Evolutionary conservation across 2,113 vertebrate genomes (phyloP), one percentile per base, ranked within the genome.

Genomic region (Scortum barcoo): DNA sequence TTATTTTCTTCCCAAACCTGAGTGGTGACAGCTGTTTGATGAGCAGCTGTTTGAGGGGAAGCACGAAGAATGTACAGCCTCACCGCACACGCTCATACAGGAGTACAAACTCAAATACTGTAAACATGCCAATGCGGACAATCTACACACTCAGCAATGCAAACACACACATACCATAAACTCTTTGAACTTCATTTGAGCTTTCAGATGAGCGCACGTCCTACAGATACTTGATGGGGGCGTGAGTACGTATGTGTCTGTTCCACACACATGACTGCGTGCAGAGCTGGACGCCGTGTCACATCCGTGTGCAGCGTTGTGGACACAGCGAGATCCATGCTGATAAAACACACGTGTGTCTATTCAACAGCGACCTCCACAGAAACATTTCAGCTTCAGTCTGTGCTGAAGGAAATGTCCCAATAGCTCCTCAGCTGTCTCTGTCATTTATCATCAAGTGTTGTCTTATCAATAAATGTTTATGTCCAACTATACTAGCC

Each of bases 11-110:
- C 11, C 7, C 20, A 63, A 58, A 44, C 20, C 8, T 51, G 20
- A 70, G 36, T 14, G 48, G 20, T 63, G 76, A 76, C 58, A 44
- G 42, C 19, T 58, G 38, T 63, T 53, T 71, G 53, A 77, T 61
- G 72, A 76, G 50, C 92, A 89, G 83, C 86, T 92, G 81, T 78
- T 84, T 54, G 4, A 48, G 28, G 48, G 50, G 42, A 78, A 87
- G 28, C 63, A 69, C 44, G 7, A 72, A 40, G 30, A 78, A 86
- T 66, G 68, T 60, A 54, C 22, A 50, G 60, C 42, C 80, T 56
- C 30, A 20, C 3, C 4, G 5, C 36, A 83, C 72, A 68, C 5
- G 73, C 42, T 58, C 16, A 30, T 1, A 74, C 62, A 74, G 6
- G 48, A 74, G 42, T 1, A 2, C 44, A 65, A 76, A 75, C n/a